Evolutionary conservation across 2,113 vertebrate genomes (phyloP).

Genomic region (Montifringilla adamsi): DNA sequence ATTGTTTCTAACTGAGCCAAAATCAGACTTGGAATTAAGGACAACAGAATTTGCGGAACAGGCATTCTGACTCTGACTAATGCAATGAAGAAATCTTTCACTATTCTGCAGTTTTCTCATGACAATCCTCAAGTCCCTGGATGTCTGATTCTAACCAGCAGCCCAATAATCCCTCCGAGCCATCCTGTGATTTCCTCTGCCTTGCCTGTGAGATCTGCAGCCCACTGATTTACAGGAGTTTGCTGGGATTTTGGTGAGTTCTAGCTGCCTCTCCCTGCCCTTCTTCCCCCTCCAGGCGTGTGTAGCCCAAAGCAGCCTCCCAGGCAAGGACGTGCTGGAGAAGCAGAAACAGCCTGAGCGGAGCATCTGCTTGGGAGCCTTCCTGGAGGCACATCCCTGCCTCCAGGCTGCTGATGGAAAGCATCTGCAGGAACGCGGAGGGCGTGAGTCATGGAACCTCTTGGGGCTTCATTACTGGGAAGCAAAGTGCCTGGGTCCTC

Average conservation of each 20-base stretch:
- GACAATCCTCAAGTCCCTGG: not conserved
- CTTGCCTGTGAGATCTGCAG: not conserved
- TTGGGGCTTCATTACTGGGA: not conserved
- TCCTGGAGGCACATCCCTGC: constrained; percentile 10
- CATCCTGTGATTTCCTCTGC: not conserved
- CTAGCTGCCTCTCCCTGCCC: not conserved
- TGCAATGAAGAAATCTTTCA: not conserved
- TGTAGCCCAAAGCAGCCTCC: not conserved
- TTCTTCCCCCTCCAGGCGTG: not conserved
- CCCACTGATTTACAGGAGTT: not conserved
- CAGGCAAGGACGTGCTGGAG: not conserved
- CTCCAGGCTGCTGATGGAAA: not conserved
- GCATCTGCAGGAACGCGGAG: not conserved
- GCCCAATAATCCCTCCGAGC: not conserved
- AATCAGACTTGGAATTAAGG: not conserved
- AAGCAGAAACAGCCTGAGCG: not conserved
- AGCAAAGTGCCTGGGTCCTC: not conserved
- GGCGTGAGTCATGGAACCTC: not conserved
- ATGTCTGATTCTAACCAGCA: not conserved
- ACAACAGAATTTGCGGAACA: not conserved
- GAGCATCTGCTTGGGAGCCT: constrained; percentile 54
- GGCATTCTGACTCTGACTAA: not conserved
- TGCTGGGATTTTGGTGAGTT: not conserved
- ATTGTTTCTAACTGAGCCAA: not conserved
- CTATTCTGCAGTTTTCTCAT: not conserved